Conservation (phyloP, 1,140 invertebrate species). For the Pentalonia nigronervosa region DNA sequence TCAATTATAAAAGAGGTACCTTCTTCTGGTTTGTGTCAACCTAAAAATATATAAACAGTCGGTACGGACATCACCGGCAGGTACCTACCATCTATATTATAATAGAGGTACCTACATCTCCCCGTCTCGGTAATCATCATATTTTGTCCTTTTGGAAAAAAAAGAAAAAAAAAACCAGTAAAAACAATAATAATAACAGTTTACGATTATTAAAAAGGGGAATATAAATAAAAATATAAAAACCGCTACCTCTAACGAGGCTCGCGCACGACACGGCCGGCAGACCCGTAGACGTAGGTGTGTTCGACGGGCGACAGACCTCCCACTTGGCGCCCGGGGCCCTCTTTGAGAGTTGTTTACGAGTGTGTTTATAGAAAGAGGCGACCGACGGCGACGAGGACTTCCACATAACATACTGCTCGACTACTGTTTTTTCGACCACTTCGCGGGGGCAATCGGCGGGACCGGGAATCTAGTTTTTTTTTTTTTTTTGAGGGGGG, state of each 20-base stretch:
- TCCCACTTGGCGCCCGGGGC: constrained; percentile 51
- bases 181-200: neutral
- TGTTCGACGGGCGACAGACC: constrained; percentile 32
- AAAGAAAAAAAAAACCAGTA: neutral
- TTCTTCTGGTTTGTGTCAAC: constrained; percentile 23
- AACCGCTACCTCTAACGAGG: constrained; percentile 48
- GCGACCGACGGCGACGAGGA: constrained; percentile 31
- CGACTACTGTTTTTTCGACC: constrained; percentile 49
- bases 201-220: constrained; percentile 29
- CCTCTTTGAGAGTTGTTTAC: constrained; percentile 39
- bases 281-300: constrained; percentile 39
- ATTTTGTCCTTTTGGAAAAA: neutral
- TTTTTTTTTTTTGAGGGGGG: no score
- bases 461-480: constrained; percentile 47
- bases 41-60: no score
- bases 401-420: constrained; percentile 17
- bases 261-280: neutral
- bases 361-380: constrained; percentile 5
- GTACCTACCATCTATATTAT: no score
- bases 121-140: neutral
- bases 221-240: neutral
- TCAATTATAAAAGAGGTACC: neutral
- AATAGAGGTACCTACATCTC: no score
- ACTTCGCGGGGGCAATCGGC: constrained; percentile 35
- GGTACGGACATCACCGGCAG: no score